Base-by-base conservation (phyloP, 2,888 invertebrate genomes). In the Mermis nigrescens region DNA sequence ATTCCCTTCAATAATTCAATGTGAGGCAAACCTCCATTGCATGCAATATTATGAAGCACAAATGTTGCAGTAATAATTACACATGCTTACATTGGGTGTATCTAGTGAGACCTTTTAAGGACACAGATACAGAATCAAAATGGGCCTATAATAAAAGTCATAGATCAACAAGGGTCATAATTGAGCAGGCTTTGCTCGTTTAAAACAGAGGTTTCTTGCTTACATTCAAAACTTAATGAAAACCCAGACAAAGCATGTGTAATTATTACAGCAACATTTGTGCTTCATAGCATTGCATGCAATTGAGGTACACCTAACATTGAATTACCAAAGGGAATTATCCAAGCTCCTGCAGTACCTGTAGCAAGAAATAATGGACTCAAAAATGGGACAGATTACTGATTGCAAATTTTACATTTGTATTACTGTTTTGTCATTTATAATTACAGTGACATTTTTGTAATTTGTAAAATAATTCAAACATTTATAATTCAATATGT, bases 41-140 rank as follows among this genome's bases (percentile, higher is more conserved):
- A 7, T 4, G 29, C 58, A 24, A 58, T 27, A 31, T 58, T 58
- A 28, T 58, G 58, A 15, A 57, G 31, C 12, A 57, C 24, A 7
- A 46, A 57, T 7, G 26, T n/a, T 15, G 56, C 58, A 28, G n/a
- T 56, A n/a, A 58, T 32, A 12, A 29, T 57, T 26, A 12, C 31
- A n/a, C 58, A 58, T 60, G 60, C 32, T 51, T 46, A 7, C 31
- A 31, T 27, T 12, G 51, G 2, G 24, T 46, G 15, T 63, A 57
- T 57, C 58, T 63, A 7, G 53, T 63, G 58, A 63, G 62, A 12
- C 62, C 61, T n/a, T 55, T 52, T 24, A 7, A 12, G 3, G 57
- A 63, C 52, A 58, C 62, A 2, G 27, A 28, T 27, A 53, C 57
- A 26, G 58, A 55, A 31, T 12, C 46, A n/a, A 29, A 62, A 46